A percentile compares a stretch with the other conserved stretches of the same genome.
Conservation (phyloP, 2,888 invertebrate genomes). For the Habroteleia sp. region DNA sequence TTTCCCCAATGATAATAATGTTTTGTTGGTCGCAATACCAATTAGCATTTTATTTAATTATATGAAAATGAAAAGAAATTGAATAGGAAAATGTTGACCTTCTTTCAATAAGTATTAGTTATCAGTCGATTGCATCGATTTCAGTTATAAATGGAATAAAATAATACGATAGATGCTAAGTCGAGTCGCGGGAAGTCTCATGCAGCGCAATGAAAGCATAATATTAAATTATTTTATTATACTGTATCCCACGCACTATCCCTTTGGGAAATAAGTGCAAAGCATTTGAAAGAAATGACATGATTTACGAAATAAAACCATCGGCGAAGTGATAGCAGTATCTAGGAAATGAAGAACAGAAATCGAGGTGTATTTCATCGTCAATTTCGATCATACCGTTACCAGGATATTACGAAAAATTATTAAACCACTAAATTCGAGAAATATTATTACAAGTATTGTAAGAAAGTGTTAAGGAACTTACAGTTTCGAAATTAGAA, state of each 20-base stretch:
- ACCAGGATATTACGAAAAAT: slow-evolving; percentile 14
- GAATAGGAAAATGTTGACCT: too few relatives aligned
- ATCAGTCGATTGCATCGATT: slow-evolving; percentile 1
- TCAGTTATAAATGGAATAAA: slow-evolving; percentile 51
- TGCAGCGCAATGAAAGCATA: slow-evolving; percentile 35
- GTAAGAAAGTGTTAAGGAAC: too few relatives aligned
- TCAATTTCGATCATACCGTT: slow-evolving; percentile 30
- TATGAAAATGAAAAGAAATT: too few relatives aligned
- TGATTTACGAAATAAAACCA: slow-evolving; percentile 49
- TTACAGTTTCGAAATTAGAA: too few relatives aligned
- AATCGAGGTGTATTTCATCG: slow-evolving; percentile 25
- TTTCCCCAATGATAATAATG: too few relatives aligned
- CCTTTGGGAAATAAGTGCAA: slow-evolving; percentile 54
- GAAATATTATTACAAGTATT: slow-evolving; percentile 22
- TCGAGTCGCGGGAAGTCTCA: slow-evolving; percentile 18
- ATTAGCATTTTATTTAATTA: too few relatives aligned
- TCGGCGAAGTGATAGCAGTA: slow-evolving; percentile 24
- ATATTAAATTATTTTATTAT: slow-evolving; percentile 59
- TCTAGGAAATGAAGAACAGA: slow-evolving; percentile 45
- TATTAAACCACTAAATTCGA: slow-evolving; percentile 15
- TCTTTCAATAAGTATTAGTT: not conserved
- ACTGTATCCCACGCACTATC: slow-evolving; percentile 30
- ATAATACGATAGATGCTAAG: slow-evolving; percentile 23
- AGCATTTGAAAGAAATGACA: slow-evolving; percentile 47
- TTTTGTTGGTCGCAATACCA: too few relatives aligned